Evolutionary conservation across 1,140 invertebrate species (phyloP).

Genomic region (Drosophila hydei): DNA sequence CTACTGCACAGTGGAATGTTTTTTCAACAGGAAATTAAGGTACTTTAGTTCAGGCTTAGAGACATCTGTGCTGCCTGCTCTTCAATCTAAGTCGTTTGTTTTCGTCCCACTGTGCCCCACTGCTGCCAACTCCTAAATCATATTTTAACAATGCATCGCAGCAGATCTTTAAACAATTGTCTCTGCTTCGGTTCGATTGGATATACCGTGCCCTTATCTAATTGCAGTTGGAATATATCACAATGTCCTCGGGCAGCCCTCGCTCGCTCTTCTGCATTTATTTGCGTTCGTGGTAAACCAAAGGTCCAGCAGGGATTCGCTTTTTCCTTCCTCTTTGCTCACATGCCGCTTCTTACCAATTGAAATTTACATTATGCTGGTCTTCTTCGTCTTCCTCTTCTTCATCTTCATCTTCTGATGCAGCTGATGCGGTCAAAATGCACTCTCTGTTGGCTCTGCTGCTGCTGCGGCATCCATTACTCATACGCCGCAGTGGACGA

Average conservation of each 20-base stretch:
- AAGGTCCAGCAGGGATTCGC: conserved; percentile 1
- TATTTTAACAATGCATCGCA: background rate
- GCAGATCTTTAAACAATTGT: background rate
- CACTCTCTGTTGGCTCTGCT: background rate
- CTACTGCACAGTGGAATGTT: too few relatives aligned
- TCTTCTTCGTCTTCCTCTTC: background rate
- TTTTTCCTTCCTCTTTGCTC: background rate
- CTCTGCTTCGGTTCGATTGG: background rate
- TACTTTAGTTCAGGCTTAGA: too few relatives aligned
- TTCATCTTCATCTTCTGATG: background rate
- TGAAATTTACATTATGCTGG: conserved; percentile 47
- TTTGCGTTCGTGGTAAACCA: conserved; percentile 6
- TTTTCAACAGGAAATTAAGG: too few relatives aligned
- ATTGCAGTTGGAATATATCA: conserved; percentile 24
- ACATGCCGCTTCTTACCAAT: conserved; percentile 5
- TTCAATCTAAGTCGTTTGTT: background rate
- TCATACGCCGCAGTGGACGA: conserved; percentile 43
- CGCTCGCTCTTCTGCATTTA: conserved; percentile 10
- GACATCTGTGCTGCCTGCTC: too few relatives aligned
- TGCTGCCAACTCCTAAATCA: background rate
- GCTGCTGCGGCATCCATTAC: conserved; percentile 38
- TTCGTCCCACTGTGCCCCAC: background rate
- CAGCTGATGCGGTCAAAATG: conserved; percentile 34
- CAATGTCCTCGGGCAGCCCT: conserved; percentile 12
- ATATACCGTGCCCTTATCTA: conserved; percentile 1